Evolutionary conservation across 2,888 invertebrate genomes (phyloP).

Genomic region (Coelinius sp.): DNA sequence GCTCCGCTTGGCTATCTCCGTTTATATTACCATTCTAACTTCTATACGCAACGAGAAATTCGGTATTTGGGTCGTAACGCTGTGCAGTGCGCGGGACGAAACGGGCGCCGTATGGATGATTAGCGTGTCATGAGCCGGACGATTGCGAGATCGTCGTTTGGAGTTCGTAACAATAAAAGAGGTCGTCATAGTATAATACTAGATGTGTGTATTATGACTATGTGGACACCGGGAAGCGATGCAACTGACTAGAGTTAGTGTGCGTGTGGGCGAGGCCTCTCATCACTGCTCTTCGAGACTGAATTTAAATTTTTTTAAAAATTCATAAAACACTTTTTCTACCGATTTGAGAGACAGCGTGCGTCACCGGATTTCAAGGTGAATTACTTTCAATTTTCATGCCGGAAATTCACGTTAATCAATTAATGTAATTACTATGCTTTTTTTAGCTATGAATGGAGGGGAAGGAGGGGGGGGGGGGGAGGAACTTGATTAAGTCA

Average conservation of each 20-base stretch:
- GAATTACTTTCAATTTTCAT: conserved; percentile 28
- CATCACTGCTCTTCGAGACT: neutral
- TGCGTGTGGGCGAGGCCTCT: conserved; percentile 22
- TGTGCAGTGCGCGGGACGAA: conserved; percentile 50
- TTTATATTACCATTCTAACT: conserved; percentile 10
- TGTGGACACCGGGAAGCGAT: conserved; percentile 38
- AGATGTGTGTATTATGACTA: neutral
- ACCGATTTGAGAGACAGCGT: neutral
- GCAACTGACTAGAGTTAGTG: conserved; percentile 31
- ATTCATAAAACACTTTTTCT: conserved; percentile 2
- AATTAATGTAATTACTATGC: neutral
- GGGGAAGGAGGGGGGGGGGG: no score
- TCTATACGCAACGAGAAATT: conserved; percentile 48
- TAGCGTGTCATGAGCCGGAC: conserved; percentile 57
- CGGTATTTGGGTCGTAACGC: conserved; percentile 55
- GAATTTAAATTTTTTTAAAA: neutral
- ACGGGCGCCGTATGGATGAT: conserved; percentile 56
- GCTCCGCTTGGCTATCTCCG: neutral
- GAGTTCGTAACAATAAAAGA: conserved; percentile 40
- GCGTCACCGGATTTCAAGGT: conserved; percentile 23
- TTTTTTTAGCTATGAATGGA: no score
- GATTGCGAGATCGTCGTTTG: conserved; percentile 53
- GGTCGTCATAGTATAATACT: conserved; percentile 32
- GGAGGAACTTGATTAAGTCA: neutral
- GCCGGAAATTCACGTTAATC: neutral